These are phyloP conservation scores for Raphicerus campestris DNA, from an alignment of 2,113 vertebrate genomes.

Conservation along the genomic window DNA sequence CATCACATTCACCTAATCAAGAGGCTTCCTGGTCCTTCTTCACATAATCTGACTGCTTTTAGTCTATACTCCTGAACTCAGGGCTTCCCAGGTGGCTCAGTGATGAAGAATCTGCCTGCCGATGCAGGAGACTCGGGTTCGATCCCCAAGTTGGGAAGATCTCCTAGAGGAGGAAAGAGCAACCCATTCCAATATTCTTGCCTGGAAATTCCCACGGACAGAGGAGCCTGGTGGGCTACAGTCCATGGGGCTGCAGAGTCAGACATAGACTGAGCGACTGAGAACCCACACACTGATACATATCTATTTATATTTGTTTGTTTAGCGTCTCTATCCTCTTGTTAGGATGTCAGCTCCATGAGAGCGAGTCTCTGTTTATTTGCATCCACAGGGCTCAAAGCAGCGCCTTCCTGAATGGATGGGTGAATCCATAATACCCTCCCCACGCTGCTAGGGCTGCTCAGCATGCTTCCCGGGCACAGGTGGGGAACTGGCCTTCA, in stretches of 20 bases:
- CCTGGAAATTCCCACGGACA: not conserved
- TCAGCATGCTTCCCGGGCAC: accelerated
- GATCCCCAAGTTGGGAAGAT: not conserved
- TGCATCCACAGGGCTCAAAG: not conserved
- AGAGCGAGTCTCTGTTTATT: not conserved
- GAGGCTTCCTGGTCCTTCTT: not conserved
- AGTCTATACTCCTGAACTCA: not conserved
- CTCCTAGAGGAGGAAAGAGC: not conserved
- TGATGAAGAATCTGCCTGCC: not conserved
- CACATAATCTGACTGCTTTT: not conserved
- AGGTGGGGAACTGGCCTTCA: accelerated
- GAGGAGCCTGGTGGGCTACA: not conserved
- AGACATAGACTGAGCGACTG: not conserved
- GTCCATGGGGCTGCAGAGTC: not conserved
- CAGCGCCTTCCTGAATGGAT: not conserved
- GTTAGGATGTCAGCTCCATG: not conserved
- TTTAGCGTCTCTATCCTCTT: not conserved
- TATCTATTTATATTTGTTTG: not conserved
- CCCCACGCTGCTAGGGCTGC: no score
- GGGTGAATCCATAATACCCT: accelerated
- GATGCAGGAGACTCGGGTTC: not conserved
- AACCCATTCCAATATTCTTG: not conserved
- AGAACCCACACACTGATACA: no score
- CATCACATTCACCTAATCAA: not conserved
- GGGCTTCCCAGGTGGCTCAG: not conserved